Evolutionary conservation across 2,888 invertebrate genomes (phyloP).

Genomic region (Chromoteleia sp.): DNA sequence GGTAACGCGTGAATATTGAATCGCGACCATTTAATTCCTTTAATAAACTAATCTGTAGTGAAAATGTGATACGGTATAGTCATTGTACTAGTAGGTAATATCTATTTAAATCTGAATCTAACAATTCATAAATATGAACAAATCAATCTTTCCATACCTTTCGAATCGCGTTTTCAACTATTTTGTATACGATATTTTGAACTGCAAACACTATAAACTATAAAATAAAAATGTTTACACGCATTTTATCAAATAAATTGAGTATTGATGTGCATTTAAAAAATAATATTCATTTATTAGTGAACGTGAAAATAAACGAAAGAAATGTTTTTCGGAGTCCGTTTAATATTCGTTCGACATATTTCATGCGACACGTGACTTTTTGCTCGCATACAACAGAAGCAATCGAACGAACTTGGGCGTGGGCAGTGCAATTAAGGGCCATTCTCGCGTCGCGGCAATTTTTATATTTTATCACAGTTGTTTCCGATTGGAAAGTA

Average conservation of each 20-base stretch:
- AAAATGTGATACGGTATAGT: too few species aligned
- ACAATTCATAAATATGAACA: too few species aligned
- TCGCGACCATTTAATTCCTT: background rate
- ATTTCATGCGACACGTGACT: conserved; percentile 32
- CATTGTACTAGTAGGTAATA: too few species aligned
- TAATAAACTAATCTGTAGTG: too few species aligned
- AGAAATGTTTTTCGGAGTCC: conserved; percentile 2
- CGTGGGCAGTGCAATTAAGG: conserved; percentile 48
- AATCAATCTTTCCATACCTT: too few species aligned
- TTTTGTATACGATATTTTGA: too few species aligned
- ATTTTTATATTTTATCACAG: conserved; percentile 52
- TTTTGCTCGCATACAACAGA: conserved; percentile 19
- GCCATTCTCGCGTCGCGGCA: conserved; percentile 34
- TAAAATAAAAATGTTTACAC: too few species aligned
- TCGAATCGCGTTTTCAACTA: too few species aligned
- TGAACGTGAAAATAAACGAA: conserved; percentile 11
- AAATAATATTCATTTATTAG: background rate
- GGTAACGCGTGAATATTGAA: background rate
- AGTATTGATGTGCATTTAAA: background rate
- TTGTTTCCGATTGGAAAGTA: conserved; percentile 51
- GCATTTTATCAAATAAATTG: too few species aligned
- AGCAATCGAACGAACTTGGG: conserved; percentile 30
- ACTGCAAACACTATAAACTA: too few species aligned
- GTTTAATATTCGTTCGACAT: conserved; percentile 17
- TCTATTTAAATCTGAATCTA: too few species aligned